Evolutionary conservation across 2,797 vertebrate species (phyloP).

Genomic region (Silurus lanzhouensis): DNA sequence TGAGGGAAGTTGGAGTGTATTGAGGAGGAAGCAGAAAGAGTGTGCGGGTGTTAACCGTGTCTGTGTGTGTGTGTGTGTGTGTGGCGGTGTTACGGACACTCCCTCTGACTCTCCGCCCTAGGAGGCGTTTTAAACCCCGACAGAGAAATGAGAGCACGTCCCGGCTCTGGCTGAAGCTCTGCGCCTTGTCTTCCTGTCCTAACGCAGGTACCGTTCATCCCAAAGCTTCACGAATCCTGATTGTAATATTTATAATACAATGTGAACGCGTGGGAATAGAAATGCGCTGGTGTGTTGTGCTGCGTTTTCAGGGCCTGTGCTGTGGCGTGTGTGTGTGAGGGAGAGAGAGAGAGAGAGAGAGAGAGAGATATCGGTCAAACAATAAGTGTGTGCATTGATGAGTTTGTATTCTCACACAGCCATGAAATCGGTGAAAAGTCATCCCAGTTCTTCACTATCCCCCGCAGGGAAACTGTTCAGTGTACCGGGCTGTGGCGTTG

Average conservation of each 20-base stretch:
- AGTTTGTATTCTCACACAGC: neutral
- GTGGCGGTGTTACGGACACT: constrained; percentile 53
- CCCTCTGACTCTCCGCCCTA: constrained; percentile 72
- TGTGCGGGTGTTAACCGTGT: too few species aligned
- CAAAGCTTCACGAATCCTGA: too few species aligned
- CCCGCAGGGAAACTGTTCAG: neutral
- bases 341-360: too few species aligned
- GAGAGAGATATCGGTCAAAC: constrained; percentile 4
- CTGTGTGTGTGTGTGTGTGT: too few species aligned
- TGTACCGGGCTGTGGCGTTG: neutral
- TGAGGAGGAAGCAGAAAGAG: neutral
- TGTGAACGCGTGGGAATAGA: neutral
- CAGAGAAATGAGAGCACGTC: constrained; percentile 60
- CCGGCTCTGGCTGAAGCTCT: constrained; percentile 57
- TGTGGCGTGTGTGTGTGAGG: neutral
- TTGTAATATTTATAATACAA: neutral
- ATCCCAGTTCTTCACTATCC: too few species aligned
- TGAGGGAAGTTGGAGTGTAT: neutral
- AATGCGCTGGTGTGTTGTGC: neutral
- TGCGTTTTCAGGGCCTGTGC: constrained; percentile 58
- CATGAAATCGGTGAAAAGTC: neutral
- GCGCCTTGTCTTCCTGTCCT: constrained; percentile 51
- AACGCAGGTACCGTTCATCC: constrained; percentile 62
- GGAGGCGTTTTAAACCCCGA: constrained; percentile 67
- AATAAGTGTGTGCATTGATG: neutral